A percentile compares a stretch with the other conserved stretches of the same genome.
phyloP scores from a whole-genome alignment of 1,140 invertebrate species.

The Wiebesia pumilae region DNA sequence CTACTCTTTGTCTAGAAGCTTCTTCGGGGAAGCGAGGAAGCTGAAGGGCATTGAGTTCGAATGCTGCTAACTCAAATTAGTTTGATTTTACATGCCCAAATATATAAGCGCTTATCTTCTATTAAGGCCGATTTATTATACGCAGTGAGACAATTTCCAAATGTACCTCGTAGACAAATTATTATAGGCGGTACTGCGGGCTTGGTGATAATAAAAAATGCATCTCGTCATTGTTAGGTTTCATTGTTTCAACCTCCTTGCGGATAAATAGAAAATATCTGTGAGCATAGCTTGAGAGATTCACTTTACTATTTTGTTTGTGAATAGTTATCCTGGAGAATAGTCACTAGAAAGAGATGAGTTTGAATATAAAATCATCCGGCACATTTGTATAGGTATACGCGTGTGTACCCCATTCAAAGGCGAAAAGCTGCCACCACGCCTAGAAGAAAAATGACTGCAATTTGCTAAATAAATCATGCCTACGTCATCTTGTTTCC shows the following conservation, averaged over 20 bases:
- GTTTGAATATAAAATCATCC: conserved; percentile 1
- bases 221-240: not conserved
- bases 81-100: not conserved
- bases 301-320: not conserved
- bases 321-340: too few relatives aligned
- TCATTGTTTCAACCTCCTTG: not conserved
- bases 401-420: not conserved
- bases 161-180: too few relatives aligned
- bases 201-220: not conserved
- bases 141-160: not conserved
- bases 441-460: conserved; percentile 41
- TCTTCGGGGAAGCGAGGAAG: conserved; percentile 11
- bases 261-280: not conserved
- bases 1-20: conserved; percentile 17
- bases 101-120: not conserved
- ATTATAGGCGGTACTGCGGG: too few relatives aligned
- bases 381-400: not conserved
- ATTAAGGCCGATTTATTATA: not conserved
- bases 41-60: not conserved
- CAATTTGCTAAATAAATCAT: conserved; percentile 51
- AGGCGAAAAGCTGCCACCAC: not conserved
- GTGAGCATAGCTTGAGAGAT: not conserved
- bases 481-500: not conserved
- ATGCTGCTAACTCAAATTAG: not conserved
- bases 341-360: not conserved